phyloP scores from a whole-genome alignment of 2,113 vertebrate genomes.

The Lepidothrix coronata region DNA sequence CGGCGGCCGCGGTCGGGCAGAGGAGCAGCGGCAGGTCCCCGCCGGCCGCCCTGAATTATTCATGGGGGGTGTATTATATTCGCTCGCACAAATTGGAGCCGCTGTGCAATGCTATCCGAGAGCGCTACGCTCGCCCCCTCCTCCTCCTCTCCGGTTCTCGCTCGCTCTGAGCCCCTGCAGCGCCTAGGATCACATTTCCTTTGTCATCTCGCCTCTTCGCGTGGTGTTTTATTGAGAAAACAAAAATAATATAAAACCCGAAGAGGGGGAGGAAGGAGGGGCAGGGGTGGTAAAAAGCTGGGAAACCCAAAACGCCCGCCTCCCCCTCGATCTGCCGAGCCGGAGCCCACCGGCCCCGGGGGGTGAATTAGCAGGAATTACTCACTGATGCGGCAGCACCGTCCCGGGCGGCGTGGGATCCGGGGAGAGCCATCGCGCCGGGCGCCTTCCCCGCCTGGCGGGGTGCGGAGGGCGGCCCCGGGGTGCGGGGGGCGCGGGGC shows the following conservation, averaged over 20 bases:
- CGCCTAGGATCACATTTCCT: constrained; percentile 77
- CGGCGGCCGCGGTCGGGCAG: constrained; percentile 35
- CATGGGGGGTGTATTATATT: constrained; percentile 75
- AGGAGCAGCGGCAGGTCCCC: constrained; percentile 68
- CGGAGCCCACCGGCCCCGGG: neutral
- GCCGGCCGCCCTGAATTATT: constrained; percentile 77
- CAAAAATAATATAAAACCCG: constrained; percentile 21
- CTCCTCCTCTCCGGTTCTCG: constrained; percentile 58
- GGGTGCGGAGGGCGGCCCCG: too few relatives aligned
- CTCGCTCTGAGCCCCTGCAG: constrained; percentile 73
- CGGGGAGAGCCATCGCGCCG: too few relatives aligned
- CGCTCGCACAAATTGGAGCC: constrained; percentile 69
- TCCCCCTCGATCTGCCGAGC: constrained; percentile 25
- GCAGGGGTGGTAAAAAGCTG: neutral
- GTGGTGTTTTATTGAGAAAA: constrained; percentile 37
- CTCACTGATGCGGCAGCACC: neutral
- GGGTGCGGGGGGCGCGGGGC: too few relatives aligned
- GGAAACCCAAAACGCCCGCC: neutral
- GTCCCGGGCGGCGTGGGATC: too few relatives aligned
- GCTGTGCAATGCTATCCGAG: constrained; percentile 76
- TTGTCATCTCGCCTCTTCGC: constrained; percentile 76
- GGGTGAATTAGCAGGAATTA: constrained; percentile 17
- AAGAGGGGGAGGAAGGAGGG: neutral
- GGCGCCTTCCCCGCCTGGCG: too few relatives aligned
- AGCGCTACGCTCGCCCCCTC: constrained; percentile 56